phyloP scores from a whole-genome alignment of 1,140 invertebrate genomes.

The Drosophila grimshawi region DNA sequence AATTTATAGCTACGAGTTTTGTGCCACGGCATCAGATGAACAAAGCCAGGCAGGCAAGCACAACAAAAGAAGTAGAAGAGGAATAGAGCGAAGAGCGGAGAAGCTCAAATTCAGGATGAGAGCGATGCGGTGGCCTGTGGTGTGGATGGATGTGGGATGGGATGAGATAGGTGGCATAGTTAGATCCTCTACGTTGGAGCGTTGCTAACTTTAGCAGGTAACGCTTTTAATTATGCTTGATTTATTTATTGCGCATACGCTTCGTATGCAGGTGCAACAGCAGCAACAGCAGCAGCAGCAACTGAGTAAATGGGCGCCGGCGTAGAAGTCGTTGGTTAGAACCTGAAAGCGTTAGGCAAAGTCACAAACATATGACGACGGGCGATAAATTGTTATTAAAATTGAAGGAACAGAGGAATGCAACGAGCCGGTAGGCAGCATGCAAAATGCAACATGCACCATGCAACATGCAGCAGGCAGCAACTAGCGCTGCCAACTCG shows the following conservation, averaged over 20 bases:
- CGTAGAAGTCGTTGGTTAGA: constrained; percentile 10
- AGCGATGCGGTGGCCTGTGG: constrained; percentile 13
- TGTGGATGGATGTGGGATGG: constrained; percentile 24
- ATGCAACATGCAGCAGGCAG: background rate
- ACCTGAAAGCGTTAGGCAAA: background rate
- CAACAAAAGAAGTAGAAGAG: constrained; percentile 16
- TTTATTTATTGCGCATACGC: constrained; percentile 77
- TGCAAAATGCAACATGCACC: background rate
- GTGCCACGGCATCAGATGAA: constrained; percentile 54
- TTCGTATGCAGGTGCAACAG: constrained; percentile 48
- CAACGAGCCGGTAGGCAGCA: constrained; percentile 3
- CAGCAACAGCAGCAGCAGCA: constrained; percentile 5
- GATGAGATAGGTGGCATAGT: background rate
- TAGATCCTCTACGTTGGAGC: background rate
- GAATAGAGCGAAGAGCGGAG: background rate
- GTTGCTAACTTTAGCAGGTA: constrained; percentile 29
- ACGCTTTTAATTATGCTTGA: constrained; percentile 74
- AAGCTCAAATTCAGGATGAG: constrained; percentile 59
- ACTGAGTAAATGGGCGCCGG: background rate
- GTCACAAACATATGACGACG: constrained; percentile 12
- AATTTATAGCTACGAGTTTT: constrained; percentile 72
- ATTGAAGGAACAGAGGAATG: constrained; percentile 11
- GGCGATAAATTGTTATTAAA: constrained; percentile 73
- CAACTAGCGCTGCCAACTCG: constrained; percentile 40
- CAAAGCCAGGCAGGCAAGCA: constrained; percentile 20